Evolutionary conservation across 2,113 vertebrate genomes (phyloP).

Genomic region (Tachuris rubrigastra): DNA sequence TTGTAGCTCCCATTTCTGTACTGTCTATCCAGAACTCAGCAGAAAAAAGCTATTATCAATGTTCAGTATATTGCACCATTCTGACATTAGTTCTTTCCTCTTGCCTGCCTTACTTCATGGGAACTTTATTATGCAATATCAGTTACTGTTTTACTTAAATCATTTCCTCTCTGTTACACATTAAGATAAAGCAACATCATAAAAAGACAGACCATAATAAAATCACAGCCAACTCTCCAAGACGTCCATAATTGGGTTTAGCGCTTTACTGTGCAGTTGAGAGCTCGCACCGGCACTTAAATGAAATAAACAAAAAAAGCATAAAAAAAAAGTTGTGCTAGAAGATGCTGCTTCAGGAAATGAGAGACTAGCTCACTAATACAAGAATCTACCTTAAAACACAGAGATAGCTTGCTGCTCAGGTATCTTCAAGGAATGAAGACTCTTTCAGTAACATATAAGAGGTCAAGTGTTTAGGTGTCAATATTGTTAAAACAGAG

Average conservation of each 20-base stretch:
- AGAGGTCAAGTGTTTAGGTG: background rate
- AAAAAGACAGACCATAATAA: background rate
- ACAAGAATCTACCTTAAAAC: background rate
- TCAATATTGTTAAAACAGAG: background rate
- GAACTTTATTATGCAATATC: slow-evolving; percentile 10
- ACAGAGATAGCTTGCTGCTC: background rate
- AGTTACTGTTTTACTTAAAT: background rate
- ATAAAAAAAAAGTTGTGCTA: background rate
- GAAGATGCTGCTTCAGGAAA: background rate
- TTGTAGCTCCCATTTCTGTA: background rate
- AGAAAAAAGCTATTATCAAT: background rate
- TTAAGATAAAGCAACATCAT: background rate
- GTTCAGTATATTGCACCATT: background rate
- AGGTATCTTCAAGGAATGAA: background rate
- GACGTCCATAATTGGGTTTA: background rate
- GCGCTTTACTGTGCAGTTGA: background rate
- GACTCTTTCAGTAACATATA: background rate
- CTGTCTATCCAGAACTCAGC: background rate
- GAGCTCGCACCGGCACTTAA: background rate
- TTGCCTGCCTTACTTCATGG: background rate
- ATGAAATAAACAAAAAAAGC: background rate
- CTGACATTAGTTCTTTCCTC: background rate
- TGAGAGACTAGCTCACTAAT: background rate
- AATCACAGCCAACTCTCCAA: background rate
- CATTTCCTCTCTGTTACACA: background rate